Evolutionary conservation across 2,797 vertebrate species (phyloP).

Genomic region (Pelodytes ibericus): DNA sequence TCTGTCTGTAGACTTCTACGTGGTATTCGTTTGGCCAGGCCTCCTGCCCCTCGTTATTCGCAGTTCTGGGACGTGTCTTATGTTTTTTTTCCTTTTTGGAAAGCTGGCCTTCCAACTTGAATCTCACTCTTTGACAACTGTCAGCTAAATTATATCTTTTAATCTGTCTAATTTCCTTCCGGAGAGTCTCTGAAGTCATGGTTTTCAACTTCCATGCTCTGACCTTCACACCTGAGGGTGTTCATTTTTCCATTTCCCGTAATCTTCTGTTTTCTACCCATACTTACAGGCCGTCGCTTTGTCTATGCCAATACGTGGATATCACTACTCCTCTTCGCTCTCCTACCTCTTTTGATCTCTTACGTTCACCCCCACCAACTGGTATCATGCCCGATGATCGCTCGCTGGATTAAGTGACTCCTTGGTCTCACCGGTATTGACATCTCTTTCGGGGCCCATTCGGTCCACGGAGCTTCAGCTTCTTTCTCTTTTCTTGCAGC

Average conservation of each 20-base stretch:
- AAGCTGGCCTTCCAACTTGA: background rate
- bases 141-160: background rate
- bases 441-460: background rate
- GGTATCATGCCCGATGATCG: background rate
- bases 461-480: too few species aligned
- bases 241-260: background rate
- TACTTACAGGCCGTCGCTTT: background rate
- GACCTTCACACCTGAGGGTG: background rate
- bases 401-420: background rate
- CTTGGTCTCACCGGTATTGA: background rate
- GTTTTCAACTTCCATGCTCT: background rate
- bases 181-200: background rate
- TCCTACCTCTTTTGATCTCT: background rate
- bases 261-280: background rate
- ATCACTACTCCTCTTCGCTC: background rate
- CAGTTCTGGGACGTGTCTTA: background rate
- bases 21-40: background rate
- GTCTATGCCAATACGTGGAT: background rate
- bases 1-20: background rate
- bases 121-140: background rate
- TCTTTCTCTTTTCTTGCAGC: too few species aligned
- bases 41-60: background rate
- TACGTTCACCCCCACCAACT: background rate
- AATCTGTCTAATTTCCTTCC: background rate
- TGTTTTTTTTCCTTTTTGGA: background rate